Evolutionary conservation across 2,113 vertebrate genomes (phyloP).

Genomic region (Rhinolophus sinicus): DNA sequence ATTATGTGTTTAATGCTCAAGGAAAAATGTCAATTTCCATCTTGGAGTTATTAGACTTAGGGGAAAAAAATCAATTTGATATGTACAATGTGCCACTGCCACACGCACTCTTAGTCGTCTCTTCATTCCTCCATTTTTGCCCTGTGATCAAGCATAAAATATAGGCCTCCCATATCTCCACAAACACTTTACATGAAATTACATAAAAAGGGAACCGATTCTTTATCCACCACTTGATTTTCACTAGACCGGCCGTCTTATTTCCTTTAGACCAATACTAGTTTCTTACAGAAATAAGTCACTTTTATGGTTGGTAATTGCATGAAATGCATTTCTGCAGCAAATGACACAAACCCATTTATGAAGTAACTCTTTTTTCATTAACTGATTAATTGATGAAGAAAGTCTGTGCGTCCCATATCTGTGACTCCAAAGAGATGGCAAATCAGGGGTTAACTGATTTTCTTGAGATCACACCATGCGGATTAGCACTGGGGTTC

Average conservation of each 20-base stretch:
- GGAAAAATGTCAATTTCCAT: conserved; percentile 51
- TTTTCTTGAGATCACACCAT: neutral
- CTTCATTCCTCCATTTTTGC: neutral
- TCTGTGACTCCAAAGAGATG: neutral
- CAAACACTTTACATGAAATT: neutral
- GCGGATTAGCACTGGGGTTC: neutral
- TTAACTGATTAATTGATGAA: neutral
- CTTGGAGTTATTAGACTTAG: conserved; percentile 25
- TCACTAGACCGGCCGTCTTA: conserved; percentile 11
- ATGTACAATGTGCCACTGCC: neutral
- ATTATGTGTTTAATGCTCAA: conserved; percentile 39
- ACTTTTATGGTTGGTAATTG: neutral
- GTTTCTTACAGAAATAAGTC: conserved; percentile 10
- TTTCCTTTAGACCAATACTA: neutral
- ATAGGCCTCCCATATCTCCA: neutral
- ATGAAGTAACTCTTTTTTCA: neutral
- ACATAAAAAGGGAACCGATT: conserved; percentile 32
- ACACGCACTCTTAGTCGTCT: neutral
- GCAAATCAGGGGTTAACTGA: conserved; percentile 43
- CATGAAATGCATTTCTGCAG: conserved; percentile 20
- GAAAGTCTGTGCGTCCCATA: neutral
- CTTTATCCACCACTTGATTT: conserved; percentile 2
- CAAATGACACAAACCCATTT: neutral
- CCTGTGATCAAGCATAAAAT: neutral
- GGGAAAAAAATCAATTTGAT: conserved; percentile 29